phyloP scores from a whole-genome alignment of 2,888 invertebrate genomes.

The Glaucopsyche alexis region DNA sequence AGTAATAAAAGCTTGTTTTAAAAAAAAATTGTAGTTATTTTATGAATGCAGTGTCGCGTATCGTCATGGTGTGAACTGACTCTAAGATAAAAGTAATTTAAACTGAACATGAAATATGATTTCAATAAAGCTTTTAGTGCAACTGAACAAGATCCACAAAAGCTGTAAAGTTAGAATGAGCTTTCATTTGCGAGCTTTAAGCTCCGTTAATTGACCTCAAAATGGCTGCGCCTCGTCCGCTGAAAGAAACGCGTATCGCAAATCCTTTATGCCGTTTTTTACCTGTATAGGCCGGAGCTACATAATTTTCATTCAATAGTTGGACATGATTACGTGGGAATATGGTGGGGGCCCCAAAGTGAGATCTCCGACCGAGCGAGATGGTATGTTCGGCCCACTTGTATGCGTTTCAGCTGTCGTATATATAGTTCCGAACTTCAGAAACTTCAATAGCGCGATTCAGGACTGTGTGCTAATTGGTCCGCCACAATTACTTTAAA shows the following conservation, averaged over 20 bases:
- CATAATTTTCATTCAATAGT: neutral
- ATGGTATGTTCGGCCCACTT: too few species aligned
- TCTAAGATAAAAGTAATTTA: neutral
- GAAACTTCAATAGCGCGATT: too few species aligned
- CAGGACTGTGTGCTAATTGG: too few species aligned
- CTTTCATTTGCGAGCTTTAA: conserved; percentile 21
- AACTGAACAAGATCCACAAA: conserved; percentile 3
- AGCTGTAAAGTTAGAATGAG: conserved; percentile 24
- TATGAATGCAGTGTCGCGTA: too few species aligned
- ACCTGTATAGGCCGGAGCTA: neutral
- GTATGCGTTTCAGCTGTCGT: too few species aligned
- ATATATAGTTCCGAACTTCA: too few species aligned
- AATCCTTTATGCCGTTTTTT: neutral
- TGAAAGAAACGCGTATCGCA: neutral
- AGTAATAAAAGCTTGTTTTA: too few species aligned
- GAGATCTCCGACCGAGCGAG: too few species aligned
- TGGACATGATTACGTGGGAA: neutral
- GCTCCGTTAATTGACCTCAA: conserved; percentile 24
- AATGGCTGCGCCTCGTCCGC: conserved; percentile 14
- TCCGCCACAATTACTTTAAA: too few species aligned
- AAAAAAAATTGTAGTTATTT: too few species aligned
- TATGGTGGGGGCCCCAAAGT: too few species aligned
- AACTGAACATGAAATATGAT: neutral
- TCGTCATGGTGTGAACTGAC: too few species aligned
- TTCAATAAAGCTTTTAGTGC: conserved; percentile 23